phyloP scores from a whole-genome alignment of 2,888 invertebrate species.

The Hypolimnas misippus region DNA sequence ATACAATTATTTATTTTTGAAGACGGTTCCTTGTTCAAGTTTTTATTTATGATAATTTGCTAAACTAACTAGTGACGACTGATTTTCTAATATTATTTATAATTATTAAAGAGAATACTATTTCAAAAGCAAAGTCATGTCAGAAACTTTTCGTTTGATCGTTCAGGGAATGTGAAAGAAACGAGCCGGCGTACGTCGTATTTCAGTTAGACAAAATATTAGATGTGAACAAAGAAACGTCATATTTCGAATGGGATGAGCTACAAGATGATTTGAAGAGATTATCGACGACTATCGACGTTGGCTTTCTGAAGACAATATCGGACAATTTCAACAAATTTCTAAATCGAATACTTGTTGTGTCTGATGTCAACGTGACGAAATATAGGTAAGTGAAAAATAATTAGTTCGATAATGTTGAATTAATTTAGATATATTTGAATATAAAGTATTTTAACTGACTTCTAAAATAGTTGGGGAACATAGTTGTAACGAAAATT shows the following conservation, averaged over 20 bases:
- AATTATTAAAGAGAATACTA: no score
- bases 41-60: no score
- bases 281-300: conserved; percentile 81
- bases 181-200: conserved; percentile 88
- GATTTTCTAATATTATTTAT: no score
- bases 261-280: conserved; percentile 80
- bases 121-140: not conserved
- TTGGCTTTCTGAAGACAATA: conserved; percentile 80
- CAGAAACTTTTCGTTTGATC: not conserved
- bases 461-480: no score
- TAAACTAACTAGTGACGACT: no score
- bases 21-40: no score
- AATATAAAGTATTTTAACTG: no score
- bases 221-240: conserved; percentile 87
- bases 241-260: conserved; percentile 86
- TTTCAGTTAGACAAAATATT: conserved; percentile 88
- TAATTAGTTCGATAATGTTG: no score
- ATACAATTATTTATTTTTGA: no score
- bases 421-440: no score
- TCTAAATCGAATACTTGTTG: conserved; percentile 82
- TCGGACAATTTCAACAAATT: conserved; percentile 83
- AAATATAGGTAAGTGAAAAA: conserved; percentile 74
- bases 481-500: no score
- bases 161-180: conserved; percentile 88
- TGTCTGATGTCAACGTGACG: conserved; percentile 85